Evolutionary conservation across 1,140 invertebrate species (phyloP), one percentile per base, ranked within the genome.

Genomic region (Zaprionus camerounensis): DNA sequence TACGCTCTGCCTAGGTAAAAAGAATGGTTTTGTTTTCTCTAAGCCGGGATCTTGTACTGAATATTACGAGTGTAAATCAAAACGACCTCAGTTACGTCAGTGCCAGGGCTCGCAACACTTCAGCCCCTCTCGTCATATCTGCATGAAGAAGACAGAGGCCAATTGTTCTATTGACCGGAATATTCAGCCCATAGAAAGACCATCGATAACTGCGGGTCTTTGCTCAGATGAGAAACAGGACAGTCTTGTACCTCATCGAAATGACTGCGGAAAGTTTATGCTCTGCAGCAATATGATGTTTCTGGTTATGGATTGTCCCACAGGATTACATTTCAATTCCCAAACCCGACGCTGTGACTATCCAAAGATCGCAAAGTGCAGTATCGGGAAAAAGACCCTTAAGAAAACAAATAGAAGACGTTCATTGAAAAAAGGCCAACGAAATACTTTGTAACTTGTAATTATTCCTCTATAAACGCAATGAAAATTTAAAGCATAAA

Each of bases 231-330:
- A 77, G n/a, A 75, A 74, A 20, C 69, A 88, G n/a, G 78, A 82
- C 41, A 76, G 76, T 3, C 68, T 88, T 7, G 70, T 82, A 1
- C 71, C 87, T 5, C 71, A 92, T 64, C 44, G 49, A 1, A 58
- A 55, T 2, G 84, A 92, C 41, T 92, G 91, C 41, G 56, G 71
- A 13, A 88, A 88, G n/a, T 92, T 91, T 38, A 66, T 91, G 51
- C 74, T 83, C 2, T 92, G 91, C 62, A 77, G 72, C 56, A 86
- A 90, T 9, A 76, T 69, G 78, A 74, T 86, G 72, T 80, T 82
- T 36, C 38, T 88, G 31, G 76, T 78, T 13, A 90, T 92, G 80
- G 71, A 83, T 57, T 92, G 91, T 57, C 91, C 91, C 6, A n/a
- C 13, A 15, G 91, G 91, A 3, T 59, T 91, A 34, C 91, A 92